Evolutionary conservation across 2,113 vertebrate species (phyloP).

Genomic region (Gymnogyps californianus): DNA sequence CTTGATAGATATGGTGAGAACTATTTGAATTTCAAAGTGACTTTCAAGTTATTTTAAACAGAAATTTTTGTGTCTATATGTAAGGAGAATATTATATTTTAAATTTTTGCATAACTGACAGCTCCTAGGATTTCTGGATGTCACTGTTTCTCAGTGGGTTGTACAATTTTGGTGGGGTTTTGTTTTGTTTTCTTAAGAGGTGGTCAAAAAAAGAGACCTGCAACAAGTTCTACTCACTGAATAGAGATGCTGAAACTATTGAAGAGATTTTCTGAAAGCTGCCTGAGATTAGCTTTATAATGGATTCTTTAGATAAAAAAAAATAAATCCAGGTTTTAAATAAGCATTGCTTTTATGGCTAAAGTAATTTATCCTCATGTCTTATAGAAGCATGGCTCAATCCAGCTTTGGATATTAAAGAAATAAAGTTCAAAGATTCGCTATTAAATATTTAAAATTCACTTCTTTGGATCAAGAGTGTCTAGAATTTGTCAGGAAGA

Average conservation of each 20-base stretch:
- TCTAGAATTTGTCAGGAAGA: neutral
- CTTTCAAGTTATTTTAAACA: conserved; percentile 19
- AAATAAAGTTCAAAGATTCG: neutral
- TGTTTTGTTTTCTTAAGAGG: neutral
- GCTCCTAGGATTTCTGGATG: neutral
- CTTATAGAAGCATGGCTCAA: neutral
- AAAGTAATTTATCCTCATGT: neutral
- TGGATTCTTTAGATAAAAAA: neutral
- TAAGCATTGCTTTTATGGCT: neutral
- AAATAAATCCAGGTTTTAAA: neutral
- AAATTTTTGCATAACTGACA: neutral
- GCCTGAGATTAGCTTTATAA: neutral
- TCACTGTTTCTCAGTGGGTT: neutral
- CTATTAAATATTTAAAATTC: neutral
- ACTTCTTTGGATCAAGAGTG: neutral
- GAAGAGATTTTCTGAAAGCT: neutral
- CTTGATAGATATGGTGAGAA: neutral
- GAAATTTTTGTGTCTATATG: neutral
- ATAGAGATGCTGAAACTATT: neutral
- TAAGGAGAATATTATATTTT: neutral
- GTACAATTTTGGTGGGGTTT: neutral
- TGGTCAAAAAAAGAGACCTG: neutral
- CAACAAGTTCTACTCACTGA: neutral
- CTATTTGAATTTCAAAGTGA: conserved; percentile 20
- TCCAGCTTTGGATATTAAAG: neutral